Evolutionary conservation across 2,888 invertebrate genomes (phyloP).

Genomic region (Hemistola chrysoprasaria): DNA sequence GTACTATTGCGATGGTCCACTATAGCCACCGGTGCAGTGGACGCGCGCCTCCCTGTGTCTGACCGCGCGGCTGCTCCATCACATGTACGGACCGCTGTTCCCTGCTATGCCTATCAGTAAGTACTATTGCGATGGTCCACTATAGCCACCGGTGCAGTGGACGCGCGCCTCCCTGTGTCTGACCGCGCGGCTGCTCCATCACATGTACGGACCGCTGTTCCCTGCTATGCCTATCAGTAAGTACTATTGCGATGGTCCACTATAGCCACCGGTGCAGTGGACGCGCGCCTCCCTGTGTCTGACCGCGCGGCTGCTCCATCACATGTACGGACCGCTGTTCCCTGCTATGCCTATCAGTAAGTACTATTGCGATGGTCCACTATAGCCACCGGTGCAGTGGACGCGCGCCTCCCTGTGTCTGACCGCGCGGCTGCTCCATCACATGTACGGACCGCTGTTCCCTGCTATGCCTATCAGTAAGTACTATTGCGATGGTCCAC

Average conservation of each 20-base stretch:
- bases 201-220: constrained; percentile 94
- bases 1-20: too few relatives aligned
- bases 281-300: constrained; percentile 95
- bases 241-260: too few relatives aligned
- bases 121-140: too few relatives aligned
- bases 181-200: constrained; percentile 90
- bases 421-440: constrained; percentile 90
- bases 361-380: too few relatives aligned
- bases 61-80: constrained; percentile 90
- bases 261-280: too few relatives aligned
- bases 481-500: too few relatives aligned
- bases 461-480: constrained; percentile 90
- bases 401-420: constrained; percentile 95
- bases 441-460: constrained; percentile 94
- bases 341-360: constrained; percentile 90
- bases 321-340: constrained; percentile 94
- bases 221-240: constrained; percentile 90
- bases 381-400: too few relatives aligned
- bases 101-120: constrained; percentile 90
- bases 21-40: constrained; percentile 99
- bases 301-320: constrained; percentile 90
- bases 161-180: constrained; percentile 95
- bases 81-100: constrained; percentile 94
- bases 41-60: constrained; percentile 95
- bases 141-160: constrained; percentile 99